phyloP scores from a whole-genome alignment of 35 echinoderm and acorn worm species.

The Amphiura filiformis region DNA sequence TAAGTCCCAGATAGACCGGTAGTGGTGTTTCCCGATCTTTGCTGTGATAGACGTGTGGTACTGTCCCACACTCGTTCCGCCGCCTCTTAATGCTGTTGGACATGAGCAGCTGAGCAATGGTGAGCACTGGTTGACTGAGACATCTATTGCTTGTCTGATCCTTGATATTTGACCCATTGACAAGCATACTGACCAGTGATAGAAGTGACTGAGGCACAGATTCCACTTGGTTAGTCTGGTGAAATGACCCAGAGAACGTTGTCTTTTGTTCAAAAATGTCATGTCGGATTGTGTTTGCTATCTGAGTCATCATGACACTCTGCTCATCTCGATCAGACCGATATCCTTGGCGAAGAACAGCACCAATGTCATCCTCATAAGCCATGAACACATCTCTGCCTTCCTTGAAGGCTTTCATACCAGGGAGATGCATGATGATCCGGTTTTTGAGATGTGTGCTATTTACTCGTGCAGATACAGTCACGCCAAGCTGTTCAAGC shows the following conservation, averaged over 20 bases:
- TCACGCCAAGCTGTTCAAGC: constrained; percentile 23
- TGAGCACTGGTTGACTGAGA: constrained; percentile 37
- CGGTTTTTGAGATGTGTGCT: constrained; percentile 18
- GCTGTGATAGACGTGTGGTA: constrained; percentile 29
- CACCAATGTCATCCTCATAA: constrained; percentile 13
- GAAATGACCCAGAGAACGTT: constrained; percentile 16
- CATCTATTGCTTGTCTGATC: constrained; percentile 27
- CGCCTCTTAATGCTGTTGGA: constrained; percentile 25
- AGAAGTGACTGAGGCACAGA: constrained; percentile 17
- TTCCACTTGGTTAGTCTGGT: background rate
- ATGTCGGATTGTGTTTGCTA: constrained; percentile 7
- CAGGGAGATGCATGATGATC: constrained; percentile 2
- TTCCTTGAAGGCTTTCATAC: constrained; percentile 16
- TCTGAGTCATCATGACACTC: constrained; percentile 33
- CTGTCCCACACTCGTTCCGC: background rate
- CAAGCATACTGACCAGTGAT: constrained; percentile 26
- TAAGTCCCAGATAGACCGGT: constrained; percentile 30
- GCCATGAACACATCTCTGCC: constrained; percentile 14
- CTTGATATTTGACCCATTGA: constrained; percentile 41
- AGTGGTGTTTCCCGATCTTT: constrained; percentile 44
- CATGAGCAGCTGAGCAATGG: constrained; percentile 31
- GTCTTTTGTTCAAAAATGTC: background rate
- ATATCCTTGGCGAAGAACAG: background rate
- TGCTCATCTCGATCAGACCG: constrained; percentile 31
- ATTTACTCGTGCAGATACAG: background rate